These are phyloP conservation scores for Branchellion lobata DNA, from an alignment of 2,888 invertebrate species.

Conservation along the genomic window DNA sequence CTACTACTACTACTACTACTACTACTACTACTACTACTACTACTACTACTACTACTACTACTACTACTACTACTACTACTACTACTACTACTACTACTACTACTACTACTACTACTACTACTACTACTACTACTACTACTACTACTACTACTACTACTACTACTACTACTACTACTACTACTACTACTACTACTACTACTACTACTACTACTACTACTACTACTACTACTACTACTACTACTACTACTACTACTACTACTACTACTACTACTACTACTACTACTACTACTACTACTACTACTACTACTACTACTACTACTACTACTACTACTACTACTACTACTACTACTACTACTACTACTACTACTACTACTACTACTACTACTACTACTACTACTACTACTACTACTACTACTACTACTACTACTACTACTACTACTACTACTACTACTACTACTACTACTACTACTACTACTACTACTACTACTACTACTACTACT, in stretches of 20 bases:
- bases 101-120: not conserved
- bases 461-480: no score
- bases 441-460: constrained; percentile 8
- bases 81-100: no score
- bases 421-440: constrained; percentile 23
- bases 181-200: constrained; percentile 29
- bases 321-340: no score
- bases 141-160: constrained; percentile 27
- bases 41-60: no score
- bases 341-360: no score
- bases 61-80: no score
- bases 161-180: constrained; percentile 29
- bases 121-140: constrained; percentile 24
- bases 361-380: no score
- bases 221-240: constrained; percentile 25
- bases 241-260: constrained; percentile 36
- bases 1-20: no score
- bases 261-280: constrained; percentile 39
- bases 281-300: constrained; percentile 40
- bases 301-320: constrained; percentile 68
- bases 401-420: constrained; percentile 64
- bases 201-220: constrained; percentile 29
- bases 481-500: no score
- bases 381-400: no score
- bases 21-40: no score